These are phyloP conservation scores for Aurelia sp. DNA, from an alignment of 30 jellyfish, hydroid and myxozoan genomes.

Conservation along the genomic window DNA sequence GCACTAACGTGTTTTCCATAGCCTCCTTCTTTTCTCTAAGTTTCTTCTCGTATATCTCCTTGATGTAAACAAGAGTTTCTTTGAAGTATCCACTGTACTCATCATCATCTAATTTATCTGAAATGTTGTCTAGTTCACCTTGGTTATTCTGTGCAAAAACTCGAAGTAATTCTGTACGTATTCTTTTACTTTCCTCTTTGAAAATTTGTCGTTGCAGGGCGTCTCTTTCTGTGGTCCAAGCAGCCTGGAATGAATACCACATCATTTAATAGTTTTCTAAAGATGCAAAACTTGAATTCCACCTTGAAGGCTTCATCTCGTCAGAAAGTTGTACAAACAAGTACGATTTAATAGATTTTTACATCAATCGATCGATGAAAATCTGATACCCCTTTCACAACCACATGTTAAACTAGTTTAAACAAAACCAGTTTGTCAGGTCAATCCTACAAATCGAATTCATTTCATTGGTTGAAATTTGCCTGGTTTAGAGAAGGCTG, in stretches of 20 bases:
- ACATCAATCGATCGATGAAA: no score
- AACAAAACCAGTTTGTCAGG: no score
- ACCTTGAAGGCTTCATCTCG: no score
- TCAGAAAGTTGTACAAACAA: no score
- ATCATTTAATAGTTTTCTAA: no score
- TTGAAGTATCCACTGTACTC: background rate
- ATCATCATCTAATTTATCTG: background rate
- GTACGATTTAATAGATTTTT: no score
- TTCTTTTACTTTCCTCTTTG: slow-evolving; percentile 68
- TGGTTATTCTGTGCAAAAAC: slow-evolving; percentile 30
- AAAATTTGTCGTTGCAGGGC: slow-evolving; percentile 43
- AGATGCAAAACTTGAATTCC: no score
- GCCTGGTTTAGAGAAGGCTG: no score
- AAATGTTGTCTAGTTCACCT: background rate
- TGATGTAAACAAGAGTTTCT: slow-evolving; percentile 18
- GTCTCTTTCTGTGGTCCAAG: slow-evolving; percentile 43
- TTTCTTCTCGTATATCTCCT: slow-evolving; percentile 9
- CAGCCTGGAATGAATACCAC: slow-evolving; percentile 27
- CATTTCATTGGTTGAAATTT: no score
- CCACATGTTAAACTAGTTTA: no score
- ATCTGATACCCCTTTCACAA: no score
- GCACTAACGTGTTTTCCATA: background rate
- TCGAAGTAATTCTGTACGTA: slow-evolving; percentile 45
- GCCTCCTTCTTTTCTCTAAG: slow-evolving; percentile 8
- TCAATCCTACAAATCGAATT: no score